Conservation (phyloP, 2,113 vertebrate species). For the Oceanites oceanicus region DNA sequence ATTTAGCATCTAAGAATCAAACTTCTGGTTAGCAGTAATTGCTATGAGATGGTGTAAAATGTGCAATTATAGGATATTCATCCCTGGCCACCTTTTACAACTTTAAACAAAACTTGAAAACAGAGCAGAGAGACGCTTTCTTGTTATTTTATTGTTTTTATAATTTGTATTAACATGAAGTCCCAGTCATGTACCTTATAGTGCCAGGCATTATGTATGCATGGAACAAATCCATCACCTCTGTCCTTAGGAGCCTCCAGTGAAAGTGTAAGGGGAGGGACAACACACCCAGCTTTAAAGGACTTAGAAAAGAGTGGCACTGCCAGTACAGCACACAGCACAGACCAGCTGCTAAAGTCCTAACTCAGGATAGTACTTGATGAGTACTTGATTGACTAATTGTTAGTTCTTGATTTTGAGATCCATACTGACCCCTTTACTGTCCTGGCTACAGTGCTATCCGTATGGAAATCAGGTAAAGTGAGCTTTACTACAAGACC, state of each 20-base stretch:
- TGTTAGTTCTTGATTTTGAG: neutral
- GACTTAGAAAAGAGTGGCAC: neutral
- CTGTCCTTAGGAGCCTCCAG: neutral
- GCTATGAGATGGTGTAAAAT: neutral
- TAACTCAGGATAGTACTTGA: neutral
- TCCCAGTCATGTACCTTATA: fast-evolving
- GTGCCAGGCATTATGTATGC: neutral
- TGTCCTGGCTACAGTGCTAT: neutral
- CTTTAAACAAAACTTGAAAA: neutral
- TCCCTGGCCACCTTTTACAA: neutral
- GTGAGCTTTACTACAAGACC: neutral
- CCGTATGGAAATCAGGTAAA: neutral
- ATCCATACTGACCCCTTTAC: neutral
- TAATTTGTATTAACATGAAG: neutral
- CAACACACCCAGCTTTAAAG: neutral
- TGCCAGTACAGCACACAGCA: neutral
- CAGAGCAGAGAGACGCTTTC: neutral
- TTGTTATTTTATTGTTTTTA: neutral
- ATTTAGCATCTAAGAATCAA: neutral
- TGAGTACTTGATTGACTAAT: neutral
- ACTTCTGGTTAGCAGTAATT: neutral
- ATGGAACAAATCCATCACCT: neutral
- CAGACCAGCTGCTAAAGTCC: neutral
- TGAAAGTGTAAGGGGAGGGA: neutral
- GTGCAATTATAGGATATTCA: neutral